phyloP scores from a whole-genome alignment of 2,888 invertebrate genomes.

The Deilephila elpenor region DNA sequence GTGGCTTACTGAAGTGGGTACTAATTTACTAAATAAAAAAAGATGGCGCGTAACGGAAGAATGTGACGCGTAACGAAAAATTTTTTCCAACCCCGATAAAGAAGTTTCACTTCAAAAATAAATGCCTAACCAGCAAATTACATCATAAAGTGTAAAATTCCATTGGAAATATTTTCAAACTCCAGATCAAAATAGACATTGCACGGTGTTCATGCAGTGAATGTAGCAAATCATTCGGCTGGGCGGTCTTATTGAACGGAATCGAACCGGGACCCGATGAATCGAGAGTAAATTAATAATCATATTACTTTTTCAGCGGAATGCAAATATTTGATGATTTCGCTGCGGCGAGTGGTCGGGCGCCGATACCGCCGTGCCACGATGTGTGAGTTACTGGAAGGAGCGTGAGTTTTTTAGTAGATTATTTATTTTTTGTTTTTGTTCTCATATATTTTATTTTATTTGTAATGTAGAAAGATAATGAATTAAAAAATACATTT shows the following conservation, averaged over 20 bases:
- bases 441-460: no score
- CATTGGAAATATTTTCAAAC: not conserved
- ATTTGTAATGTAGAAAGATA: no score
- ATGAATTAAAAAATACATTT: no score
- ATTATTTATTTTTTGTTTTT: not conserved
- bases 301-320: constrained; percentile 81
- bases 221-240: constrained; percentile 16
- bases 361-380: constrained; percentile 42
- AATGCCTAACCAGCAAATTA: not conserved
- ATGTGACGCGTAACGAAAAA: no score
- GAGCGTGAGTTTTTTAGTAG: no score
- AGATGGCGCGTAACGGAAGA: no score
- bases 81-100: no score
- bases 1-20: no score
- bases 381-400: constrained; percentile 29
- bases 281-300: constrained; percentile 82
- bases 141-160: not conserved
- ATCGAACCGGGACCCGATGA: constrained; percentile 67
- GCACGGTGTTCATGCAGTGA: constrained; percentile 16
- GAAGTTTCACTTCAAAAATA: no score
- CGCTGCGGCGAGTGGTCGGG: constrained; percentile 65
- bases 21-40: no score
- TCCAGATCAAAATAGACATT: not conserved
- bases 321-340: constrained; percentile 84
- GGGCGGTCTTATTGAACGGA: constrained; percentile 60